Conservation (phyloP, 2,797 vertebrate genomes). For the Diplodus puntazzo region DNA sequence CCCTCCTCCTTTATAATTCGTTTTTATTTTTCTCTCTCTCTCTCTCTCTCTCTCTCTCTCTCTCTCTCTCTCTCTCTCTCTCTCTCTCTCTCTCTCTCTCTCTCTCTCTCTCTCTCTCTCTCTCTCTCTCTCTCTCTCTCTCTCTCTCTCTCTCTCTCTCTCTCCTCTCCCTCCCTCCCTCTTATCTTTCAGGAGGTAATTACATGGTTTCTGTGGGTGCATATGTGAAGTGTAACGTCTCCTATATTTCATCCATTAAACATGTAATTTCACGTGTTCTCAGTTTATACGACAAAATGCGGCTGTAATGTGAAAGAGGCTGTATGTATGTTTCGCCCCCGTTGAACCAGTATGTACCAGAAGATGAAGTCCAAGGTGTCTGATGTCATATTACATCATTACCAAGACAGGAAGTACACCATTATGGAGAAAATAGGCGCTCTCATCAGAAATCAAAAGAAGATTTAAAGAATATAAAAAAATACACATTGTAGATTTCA, state of each 20-base stretch:
- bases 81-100: background rate
- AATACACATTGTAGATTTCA: background rate
- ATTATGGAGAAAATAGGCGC: background rate
- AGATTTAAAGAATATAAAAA: background rate
- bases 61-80: background rate
- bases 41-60: background rate
- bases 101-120: too few species aligned
- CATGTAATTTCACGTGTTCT: background rate
- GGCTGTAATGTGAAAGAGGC: background rate
- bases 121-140: background rate
- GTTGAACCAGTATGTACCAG: background rate
- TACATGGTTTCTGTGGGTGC: slow-evolving; percentile 29
- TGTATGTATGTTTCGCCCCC: background rate
- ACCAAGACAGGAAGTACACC: background rate
- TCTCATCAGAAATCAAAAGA: background rate
- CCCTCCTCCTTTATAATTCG: slow-evolving; percentile 50
- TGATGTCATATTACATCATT: background rate
- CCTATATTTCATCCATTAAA: background rate
- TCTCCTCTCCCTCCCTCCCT: background rate
- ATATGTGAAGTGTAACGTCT: slow-evolving; percentile 5
- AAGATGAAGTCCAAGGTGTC: background rate
- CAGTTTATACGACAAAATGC: background rate
- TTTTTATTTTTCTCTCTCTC: slow-evolving; percentile 26
- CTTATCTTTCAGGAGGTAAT: slow-evolving; percentile 37
- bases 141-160: background rate